phyloP scores from a whole-genome alignment of 2,888 invertebrate genomes.

The Cecidostiba fungosa region DNA sequence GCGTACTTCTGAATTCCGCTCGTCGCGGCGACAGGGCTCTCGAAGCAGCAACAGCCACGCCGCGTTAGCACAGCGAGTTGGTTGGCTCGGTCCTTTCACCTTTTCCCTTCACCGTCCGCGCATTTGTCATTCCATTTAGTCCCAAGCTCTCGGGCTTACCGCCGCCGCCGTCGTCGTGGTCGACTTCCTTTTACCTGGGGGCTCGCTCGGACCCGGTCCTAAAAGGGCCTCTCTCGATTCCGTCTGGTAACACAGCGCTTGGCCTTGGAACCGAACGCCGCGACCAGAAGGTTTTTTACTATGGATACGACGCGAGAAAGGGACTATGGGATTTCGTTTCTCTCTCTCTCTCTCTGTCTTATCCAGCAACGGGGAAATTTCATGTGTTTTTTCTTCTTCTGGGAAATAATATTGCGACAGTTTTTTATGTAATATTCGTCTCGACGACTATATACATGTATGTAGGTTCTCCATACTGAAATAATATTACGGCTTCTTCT shows the following conservation, averaged over 20 bases:
- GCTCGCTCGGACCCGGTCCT: slow-evolving; percentile 62
- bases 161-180: slow-evolving; percentile 1
- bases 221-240: slow-evolving; percentile 68
- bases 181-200: slow-evolving; percentile 64
- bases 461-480: no score
- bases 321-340: slow-evolving; percentile 1
- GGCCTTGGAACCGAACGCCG: background rate
- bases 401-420: background rate
- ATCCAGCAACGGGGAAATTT: background rate
- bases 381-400: background rate
- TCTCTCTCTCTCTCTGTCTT: slow-evolving; percentile 8
- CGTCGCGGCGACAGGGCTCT: slow-evolving; percentile 25
- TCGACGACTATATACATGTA: no score
- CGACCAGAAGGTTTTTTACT: slow-evolving; percentile 47
- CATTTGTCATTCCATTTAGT: slow-evolving; percentile 78
- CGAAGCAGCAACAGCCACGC: background rate
- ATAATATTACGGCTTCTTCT: slow-evolving; percentile 6
- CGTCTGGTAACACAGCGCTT: slow-evolving; percentile 39
- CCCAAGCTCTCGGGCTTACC: slow-evolving; percentile 59
- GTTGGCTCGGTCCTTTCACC: slow-evolving; percentile 72
- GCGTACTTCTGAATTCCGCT: slow-evolving; percentile 55
- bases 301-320: slow-evolving; percentile 42
- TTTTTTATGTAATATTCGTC: background rate
- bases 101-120: slow-evolving; percentile 73
- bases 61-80: slow-evolving; percentile 27